phyloP scores from a whole-genome alignment of 2,113 vertebrate genomes.

The Vulpes ferrilata region DNA sequence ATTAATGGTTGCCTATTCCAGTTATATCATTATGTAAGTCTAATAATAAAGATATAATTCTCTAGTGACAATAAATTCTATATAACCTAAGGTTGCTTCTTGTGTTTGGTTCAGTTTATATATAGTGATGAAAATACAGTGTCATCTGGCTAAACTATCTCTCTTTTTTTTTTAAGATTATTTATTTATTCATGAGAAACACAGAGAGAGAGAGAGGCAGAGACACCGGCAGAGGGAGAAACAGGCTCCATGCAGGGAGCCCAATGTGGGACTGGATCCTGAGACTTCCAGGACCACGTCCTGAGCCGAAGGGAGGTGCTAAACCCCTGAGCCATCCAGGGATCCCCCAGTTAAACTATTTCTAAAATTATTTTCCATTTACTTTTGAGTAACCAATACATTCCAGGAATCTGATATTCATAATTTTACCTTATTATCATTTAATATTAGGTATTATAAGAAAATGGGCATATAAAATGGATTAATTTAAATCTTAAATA shows the following conservation, averaged over 20 bases:
- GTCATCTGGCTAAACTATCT: not conserved
- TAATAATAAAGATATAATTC: not conserved
- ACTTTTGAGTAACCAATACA: not conserved
- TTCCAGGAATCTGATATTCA: not conserved
- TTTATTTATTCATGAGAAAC: too few relatives aligned
- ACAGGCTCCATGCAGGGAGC: too few relatives aligned
- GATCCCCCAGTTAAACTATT: not conserved
- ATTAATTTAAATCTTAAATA: not conserved
- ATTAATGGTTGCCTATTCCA: not conserved
- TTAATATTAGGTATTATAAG: not conserved
- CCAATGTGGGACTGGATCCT: too few relatives aligned
- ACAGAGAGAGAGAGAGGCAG: too few relatives aligned
- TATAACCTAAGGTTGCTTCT: not conserved
- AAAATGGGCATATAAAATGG: not conserved
- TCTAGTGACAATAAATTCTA: not conserved
- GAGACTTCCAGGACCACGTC: too few relatives aligned
- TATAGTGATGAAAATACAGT: not conserved
- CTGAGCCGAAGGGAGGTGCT: too few relatives aligned
- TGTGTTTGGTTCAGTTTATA: not conserved
- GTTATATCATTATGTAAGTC: not conserved
- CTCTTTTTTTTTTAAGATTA: too few relatives aligned
- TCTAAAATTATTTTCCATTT: not conserved
- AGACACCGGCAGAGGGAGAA: too few relatives aligned
- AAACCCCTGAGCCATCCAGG: too few relatives aligned
- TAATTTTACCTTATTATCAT: not conserved